phyloP scores from a whole-genome alignment of 1,140 invertebrate species.

The Panulirus ornatus region DNA sequence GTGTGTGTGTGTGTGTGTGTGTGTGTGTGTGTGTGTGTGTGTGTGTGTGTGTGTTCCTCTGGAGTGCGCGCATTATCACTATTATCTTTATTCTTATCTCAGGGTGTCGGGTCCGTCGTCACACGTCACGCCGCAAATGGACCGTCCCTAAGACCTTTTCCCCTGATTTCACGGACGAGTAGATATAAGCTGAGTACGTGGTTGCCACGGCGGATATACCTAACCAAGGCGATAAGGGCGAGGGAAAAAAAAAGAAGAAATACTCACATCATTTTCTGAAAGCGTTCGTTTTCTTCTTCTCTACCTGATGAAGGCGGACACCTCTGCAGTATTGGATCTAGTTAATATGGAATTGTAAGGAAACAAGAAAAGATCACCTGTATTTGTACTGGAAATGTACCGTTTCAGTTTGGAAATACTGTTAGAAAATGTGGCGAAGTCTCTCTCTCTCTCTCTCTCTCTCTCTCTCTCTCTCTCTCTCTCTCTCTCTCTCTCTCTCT shows the following conservation, averaged over 20 bases:
- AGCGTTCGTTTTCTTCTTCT: background rate
- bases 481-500: background rate
- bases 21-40: too few relatives aligned
- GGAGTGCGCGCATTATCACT: too few relatives aligned
- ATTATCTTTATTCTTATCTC: too few relatives aligned
- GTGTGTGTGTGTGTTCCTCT: too few relatives aligned
- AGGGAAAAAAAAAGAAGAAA: background rate
- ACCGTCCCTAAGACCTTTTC: background rate
- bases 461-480: background rate
- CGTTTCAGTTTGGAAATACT: too few relatives aligned
- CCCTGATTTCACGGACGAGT: background rate
- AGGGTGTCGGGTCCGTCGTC: background rate
- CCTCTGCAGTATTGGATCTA: too few relatives aligned
- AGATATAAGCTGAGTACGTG: background rate
- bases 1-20: too few relatives aligned
- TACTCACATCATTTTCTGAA: background rate
- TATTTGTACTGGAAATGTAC: too few relatives aligned
- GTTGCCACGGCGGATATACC: background rate
- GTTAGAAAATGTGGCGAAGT: too few relatives aligned
- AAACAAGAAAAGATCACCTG: too few relatives aligned
- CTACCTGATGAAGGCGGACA: too few relatives aligned
- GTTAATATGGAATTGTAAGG: too few relatives aligned
- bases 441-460: background rate
- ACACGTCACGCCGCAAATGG: background rate
- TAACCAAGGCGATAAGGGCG: background rate